Conservation (phyloP, 2,888 invertebrate genomes). For the Lamellibrachia columna region DNA sequence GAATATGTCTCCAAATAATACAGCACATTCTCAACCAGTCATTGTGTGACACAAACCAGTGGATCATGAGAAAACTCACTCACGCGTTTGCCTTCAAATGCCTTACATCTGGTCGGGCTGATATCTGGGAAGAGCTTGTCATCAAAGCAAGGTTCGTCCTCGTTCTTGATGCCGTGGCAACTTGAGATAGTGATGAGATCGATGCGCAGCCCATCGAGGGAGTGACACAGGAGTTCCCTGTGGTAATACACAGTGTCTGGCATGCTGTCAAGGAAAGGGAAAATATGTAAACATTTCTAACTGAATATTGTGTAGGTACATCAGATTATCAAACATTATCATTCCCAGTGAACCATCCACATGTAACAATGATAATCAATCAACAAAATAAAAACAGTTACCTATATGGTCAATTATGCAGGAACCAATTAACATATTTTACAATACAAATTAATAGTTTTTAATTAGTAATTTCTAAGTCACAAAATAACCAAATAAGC, state of each 20-base stretch:
- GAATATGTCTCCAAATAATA: no score
- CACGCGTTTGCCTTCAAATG: conserved; percentile 71
- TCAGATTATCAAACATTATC: background rate
- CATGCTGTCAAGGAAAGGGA: background rate
- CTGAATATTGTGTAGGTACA: background rate
- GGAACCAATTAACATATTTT: no score
- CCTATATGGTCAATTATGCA: no score
- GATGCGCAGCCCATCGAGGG: conserved; percentile 80
- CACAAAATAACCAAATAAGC: background rate
- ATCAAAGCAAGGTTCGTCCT: conserved; percentile 76
- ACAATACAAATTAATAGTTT: no score
- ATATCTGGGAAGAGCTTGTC: conserved; percentile 73
- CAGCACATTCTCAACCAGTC: background rate
- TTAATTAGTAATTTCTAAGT: background rate
- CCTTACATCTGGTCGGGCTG: conserved; percentile 75
- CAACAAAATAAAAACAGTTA: no score
- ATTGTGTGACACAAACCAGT: background rate
- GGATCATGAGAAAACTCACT: conserved; percentile 23
- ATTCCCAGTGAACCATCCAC: no score
- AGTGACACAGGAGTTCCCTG: conserved; percentile 81
- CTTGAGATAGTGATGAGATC: conserved; percentile 87
- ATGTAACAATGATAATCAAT: no score
- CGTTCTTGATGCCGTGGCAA: conserved; percentile 78
- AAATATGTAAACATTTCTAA: background rate
- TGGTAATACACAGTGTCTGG: conserved; percentile 77